Evolutionary conservation across 2,888 invertebrate genomes (phyloP).

Genomic region (Corythucha ciliata): DNA sequence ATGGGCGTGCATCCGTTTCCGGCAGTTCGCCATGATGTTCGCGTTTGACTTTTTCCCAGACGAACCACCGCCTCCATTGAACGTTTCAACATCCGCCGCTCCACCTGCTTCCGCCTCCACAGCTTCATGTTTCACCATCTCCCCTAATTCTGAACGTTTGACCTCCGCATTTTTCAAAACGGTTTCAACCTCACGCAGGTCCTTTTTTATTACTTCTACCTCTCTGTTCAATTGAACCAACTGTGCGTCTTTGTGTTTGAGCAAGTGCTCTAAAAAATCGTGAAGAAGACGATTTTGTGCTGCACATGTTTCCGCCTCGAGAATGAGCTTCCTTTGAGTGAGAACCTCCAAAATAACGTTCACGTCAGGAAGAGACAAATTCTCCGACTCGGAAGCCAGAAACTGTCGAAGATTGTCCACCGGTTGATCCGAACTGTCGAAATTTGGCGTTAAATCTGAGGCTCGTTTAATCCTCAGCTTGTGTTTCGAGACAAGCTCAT

Average conservation of each 20-base stretch:
- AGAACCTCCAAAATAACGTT: conserved; percentile 72
- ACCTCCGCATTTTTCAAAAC: conserved; percentile 44
- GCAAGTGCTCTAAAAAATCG: conserved; percentile 71
- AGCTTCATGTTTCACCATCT: conserved; percentile 27
- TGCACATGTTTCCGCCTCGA: conserved; percentile 70
- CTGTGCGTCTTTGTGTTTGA: conserved; percentile 60
- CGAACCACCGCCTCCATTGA: conserved; percentile 36
- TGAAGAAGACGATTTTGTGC: conserved; percentile 72
- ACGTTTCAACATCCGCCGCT: conserved; percentile 33
- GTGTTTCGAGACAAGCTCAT: conserved; percentile 68
- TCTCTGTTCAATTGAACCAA: conserved; percentile 58
- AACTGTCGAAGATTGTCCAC: conserved; percentile 47
- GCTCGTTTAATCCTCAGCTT: conserved; percentile 40
- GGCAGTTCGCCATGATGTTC: conserved; percentile 54
- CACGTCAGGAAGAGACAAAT: conserved; percentile 66
- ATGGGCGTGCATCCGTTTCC: conserved; percentile 70
- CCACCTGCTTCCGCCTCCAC: conserved; percentile 28
- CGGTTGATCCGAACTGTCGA: conserved; percentile 42
- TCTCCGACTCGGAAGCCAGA: conserved; percentile 58
- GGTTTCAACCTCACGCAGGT: conserved; percentile 60
- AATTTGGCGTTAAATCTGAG: conserved; percentile 36
- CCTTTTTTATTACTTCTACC: conserved; percentile 62
- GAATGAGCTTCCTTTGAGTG: conserved; percentile 63
- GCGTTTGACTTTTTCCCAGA: conserved; percentile 34
- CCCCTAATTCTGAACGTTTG: conserved; percentile 28